These are phyloP conservation scores for Damaliscus lunatus DNA, from an alignment of 2,113 vertebrate species.

Conservation along the genomic window DNA sequence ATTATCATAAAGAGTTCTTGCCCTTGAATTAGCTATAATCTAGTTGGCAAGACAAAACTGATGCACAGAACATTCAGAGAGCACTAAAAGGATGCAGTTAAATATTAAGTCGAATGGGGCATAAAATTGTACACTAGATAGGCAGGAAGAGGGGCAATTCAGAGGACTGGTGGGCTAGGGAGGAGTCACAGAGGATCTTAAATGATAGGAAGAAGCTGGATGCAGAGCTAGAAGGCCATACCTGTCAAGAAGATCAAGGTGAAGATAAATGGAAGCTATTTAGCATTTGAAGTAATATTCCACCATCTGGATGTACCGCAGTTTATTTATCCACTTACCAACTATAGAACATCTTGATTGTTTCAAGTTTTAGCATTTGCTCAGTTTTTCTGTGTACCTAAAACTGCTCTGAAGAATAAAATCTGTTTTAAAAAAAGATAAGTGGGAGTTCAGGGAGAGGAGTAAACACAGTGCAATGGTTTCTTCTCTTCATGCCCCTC, in stretches of 20 bases:
- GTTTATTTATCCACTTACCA: not conserved
- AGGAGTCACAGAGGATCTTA: not conserved
- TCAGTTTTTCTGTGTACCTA: not conserved
- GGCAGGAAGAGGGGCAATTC: not conserved
- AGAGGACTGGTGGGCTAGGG: not conserved
- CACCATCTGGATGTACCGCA: not conserved
- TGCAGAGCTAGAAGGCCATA: not conserved
- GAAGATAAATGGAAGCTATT: not conserved
- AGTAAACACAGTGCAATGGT: accelerated
- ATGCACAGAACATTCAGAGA: not conserved
- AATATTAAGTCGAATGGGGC: not conserved
- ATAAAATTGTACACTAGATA: not conserved
- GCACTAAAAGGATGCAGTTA: not conserved
- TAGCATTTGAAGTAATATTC: not conserved
- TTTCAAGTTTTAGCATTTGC: not conserved
- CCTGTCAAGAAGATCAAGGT: not conserved
- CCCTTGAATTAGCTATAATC: not conserved
- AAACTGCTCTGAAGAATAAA: not conserved
- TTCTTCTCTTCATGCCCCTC: not conserved
- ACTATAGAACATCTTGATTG: not conserved
- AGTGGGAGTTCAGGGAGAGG: not conserved
- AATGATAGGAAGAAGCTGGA: not conserved
- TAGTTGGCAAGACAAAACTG: not conserved
- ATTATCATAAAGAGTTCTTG: not conserved
- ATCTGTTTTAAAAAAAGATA: not conserved